These are phyloP conservation scores for Dicaeum eximium DNA, from an alignment of 2,113 vertebrate genomes.

Conservation along the genomic window DNA sequence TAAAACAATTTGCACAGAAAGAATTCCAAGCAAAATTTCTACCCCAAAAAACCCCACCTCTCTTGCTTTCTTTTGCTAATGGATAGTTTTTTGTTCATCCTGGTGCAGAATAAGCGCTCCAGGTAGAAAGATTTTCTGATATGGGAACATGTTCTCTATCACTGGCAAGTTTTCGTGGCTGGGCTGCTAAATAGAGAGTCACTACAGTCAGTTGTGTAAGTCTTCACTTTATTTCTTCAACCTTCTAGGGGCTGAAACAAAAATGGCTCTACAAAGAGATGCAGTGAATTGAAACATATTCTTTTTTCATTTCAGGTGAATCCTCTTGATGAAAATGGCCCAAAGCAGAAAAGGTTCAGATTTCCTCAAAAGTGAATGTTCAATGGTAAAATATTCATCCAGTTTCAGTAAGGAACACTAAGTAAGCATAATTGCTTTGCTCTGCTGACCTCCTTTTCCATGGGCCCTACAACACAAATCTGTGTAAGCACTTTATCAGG, in stretches of 20 bases:
- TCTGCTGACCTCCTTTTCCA: not conserved
- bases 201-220: not conserved
- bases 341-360: not conserved
- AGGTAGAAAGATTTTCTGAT: not conserved
- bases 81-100: accelerated
- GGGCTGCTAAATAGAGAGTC: not conserved
- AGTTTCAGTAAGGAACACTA: not conserved
- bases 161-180: not conserved
- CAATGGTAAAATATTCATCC: not conserved
- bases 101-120: not conserved
- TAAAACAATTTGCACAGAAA: not conserved
- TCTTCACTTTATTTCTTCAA: not conserved
- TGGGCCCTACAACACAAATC: not conserved
- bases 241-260: not conserved
- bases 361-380: not conserved
- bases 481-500: not conserved
- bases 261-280: not conserved
- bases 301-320: not conserved
- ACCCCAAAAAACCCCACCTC: accelerated
- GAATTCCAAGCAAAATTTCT: not conserved
- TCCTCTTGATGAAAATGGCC: not conserved
- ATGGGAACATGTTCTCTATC: not conserved
- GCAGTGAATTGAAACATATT: not conserved
- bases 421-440: not conserved
- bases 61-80: not conserved